Percentiles rank a stretch among this genome's conserved stretches.
These are phyloP conservation scores for Aulostomus chinensis DNA, from an alignment of 2,797 vertebrate genomes.

Conservation along the genomic window DNA sequence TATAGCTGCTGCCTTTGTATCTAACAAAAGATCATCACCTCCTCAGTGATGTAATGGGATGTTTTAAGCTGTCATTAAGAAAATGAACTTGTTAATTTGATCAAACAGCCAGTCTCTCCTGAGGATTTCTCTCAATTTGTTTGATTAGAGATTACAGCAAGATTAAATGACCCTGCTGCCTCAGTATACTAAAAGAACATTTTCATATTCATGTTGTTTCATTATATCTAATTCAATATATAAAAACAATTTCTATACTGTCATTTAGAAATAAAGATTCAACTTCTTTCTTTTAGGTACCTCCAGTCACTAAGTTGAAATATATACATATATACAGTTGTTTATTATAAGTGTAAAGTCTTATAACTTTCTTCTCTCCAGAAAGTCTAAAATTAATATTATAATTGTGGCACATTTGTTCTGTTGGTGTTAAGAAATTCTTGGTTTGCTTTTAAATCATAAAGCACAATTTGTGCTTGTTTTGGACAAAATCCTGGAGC, in stretches of 20 bases:
- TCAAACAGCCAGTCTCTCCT: slow-evolving; percentile 28
- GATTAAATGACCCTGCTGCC: slow-evolving; percentile 18
- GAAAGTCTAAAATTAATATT: too few species aligned
- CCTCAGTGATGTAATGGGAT: slow-evolving; percentile 23
- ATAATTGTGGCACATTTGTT: too few species aligned
- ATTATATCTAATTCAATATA: not conserved
- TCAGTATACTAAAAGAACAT: not conserved
- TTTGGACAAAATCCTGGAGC: too few species aligned
- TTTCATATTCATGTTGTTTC: not conserved
- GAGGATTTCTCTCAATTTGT: slow-evolving; percentile 29
- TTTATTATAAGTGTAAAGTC: too few species aligned
- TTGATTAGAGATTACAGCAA: slow-evolving; percentile 17
- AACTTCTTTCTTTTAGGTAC: too few species aligned
- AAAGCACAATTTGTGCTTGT: not conserved
- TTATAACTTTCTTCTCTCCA: too few species aligned
- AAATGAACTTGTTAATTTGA: slow-evolving; percentile 63
- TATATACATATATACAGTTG: too few species aligned
- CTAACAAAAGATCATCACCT: slow-evolving; percentile 50
- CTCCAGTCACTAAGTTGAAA: too few species aligned
- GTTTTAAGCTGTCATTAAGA: slow-evolving; percentile 64
- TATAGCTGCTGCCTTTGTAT: slow-evolving; percentile 41
- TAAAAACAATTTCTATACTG: too few species aligned
- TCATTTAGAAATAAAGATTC: too few species aligned
- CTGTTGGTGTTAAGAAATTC: too few species aligned
- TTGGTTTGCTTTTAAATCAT: too few species aligned